phyloP scores from a whole-genome alignment of 1,140 invertebrate species.

The Rhagoletis pomonella region DNA sequence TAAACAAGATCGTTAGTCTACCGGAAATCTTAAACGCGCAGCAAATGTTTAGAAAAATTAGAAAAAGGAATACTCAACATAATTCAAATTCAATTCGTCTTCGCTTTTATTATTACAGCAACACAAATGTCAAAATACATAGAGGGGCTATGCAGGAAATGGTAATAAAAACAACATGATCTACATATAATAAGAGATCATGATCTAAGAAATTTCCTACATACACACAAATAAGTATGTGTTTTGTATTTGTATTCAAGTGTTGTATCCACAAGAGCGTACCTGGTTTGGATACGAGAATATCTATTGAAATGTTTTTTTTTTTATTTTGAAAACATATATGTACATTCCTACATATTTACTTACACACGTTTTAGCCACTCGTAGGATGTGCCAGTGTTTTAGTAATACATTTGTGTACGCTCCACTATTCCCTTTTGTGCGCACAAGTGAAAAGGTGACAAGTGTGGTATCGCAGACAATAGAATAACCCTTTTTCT shows the following conservation, averaged over 20 bases:
- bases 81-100: conserved; percentile 10
- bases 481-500: not conserved
- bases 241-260: conserved; percentile 2
- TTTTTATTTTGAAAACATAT: not conserved
- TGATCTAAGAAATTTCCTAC: conserved; percentile 2
- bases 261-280: not conserved
- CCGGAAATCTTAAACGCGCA: conserved; percentile 39
- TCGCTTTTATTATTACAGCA: not conserved
- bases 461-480: not conserved
- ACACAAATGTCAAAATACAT: conserved; percentile 14
- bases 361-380: not conserved
- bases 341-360: not conserved
- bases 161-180: conserved; percentile 23
- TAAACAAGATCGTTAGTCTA: not conserved
- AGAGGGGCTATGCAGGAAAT: not conserved
- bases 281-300: conserved; percentile 25
- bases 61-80: not conserved
- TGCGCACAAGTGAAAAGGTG: conserved; percentile 22
- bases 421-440: not conserved
- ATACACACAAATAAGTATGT: not conserved
- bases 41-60: not conserved
- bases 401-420: too few relatives aligned
- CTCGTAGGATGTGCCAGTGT: not conserved
- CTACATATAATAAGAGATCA: conserved; percentile 25
- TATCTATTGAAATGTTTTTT: not conserved